A percentile compares a stretch with the other conserved stretches of the same genome.
These are phyloP conservation scores for Ylistrum balloti DNA, from an alignment of 1,140 invertebrate genomes.

Conservation along the genomic window DNA sequence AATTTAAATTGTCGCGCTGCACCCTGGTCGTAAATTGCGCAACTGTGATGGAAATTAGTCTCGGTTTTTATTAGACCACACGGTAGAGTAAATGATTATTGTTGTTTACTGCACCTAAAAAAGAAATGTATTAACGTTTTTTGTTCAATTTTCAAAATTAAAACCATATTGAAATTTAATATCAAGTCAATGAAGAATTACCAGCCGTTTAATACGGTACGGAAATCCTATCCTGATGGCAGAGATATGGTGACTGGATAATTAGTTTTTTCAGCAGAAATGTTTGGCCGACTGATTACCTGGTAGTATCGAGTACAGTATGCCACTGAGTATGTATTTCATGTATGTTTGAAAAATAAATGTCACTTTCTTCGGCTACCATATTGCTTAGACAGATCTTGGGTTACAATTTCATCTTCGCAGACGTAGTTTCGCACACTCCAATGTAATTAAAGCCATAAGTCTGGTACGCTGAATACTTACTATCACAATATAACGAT, in stretches of 20 bases:
- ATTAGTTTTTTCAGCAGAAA: too few relatives aligned
- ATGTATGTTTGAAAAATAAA: background rate
- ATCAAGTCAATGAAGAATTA: too few relatives aligned
- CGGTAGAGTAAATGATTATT: background rate
- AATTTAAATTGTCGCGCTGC: conserved; percentile 17
- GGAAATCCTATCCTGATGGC: background rate
- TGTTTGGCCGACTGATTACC: background rate
- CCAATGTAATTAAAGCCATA: background rate
- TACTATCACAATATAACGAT: too few relatives aligned
- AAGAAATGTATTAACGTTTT: background rate
- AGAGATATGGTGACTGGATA: background rate
- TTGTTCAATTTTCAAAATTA: conserved; percentile 14
- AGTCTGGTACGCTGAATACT: too few relatives aligned
- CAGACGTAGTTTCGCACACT: background rate
- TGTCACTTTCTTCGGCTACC: background rate
- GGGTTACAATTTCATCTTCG: conserved; percentile 10
- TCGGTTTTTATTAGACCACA: background rate
- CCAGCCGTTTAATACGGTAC: background rate
- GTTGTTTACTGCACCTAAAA: background rate
- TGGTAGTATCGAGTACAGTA: background rate
- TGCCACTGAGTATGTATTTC: too few relatives aligned
- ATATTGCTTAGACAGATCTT: background rate
- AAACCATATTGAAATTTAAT: conserved; percentile 14
- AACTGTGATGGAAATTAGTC: background rate
- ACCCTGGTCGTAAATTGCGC: background rate